Evolutionary conservation across 1,140 invertebrate species (phyloP).

Genomic region (Eurosta solidaginis): DNA sequence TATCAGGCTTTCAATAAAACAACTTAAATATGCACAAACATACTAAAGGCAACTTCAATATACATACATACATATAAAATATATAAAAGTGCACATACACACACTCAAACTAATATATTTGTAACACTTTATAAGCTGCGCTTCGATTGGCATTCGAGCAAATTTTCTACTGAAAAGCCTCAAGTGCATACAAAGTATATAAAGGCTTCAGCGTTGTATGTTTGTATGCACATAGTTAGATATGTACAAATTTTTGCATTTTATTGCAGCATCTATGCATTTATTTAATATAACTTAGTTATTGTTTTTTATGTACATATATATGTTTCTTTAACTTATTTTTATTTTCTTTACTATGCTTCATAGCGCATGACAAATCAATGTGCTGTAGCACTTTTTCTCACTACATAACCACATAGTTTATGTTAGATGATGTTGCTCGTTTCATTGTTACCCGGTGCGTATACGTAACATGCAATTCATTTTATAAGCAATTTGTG

Average conservation of each 20-base stretch:
- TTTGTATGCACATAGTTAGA: background rate
- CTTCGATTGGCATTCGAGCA: background rate
- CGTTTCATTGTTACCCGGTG: background rate
- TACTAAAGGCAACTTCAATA: too few relatives aligned
- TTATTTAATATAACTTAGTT: conserved; percentile 14
- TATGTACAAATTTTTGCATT: background rate
- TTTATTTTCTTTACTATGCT: conserved; percentile 10
- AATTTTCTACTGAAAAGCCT: background rate
- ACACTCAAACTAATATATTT: too few relatives aligned
- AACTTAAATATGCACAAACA: background rate
- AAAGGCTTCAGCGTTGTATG: background rate
- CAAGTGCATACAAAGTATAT: background rate
- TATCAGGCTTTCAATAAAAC: background rate
- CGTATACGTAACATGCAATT: conserved; percentile 20
- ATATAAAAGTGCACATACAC: background rate
- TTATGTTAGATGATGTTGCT: background rate
- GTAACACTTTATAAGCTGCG: background rate
- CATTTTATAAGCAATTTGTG: background rate
- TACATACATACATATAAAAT: background rate
- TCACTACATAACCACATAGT: too few relatives aligned
- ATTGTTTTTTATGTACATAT: background rate
- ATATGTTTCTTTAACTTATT: background rate
- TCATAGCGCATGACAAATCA: conserved; percentile 22
- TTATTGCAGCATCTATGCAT: background rate
- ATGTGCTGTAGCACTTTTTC: background rate